These are phyloP conservation scores for Napeogenes sylphis DNA, from an alignment of 2,888 invertebrate genomes.

Conservation along the genomic window DNA sequence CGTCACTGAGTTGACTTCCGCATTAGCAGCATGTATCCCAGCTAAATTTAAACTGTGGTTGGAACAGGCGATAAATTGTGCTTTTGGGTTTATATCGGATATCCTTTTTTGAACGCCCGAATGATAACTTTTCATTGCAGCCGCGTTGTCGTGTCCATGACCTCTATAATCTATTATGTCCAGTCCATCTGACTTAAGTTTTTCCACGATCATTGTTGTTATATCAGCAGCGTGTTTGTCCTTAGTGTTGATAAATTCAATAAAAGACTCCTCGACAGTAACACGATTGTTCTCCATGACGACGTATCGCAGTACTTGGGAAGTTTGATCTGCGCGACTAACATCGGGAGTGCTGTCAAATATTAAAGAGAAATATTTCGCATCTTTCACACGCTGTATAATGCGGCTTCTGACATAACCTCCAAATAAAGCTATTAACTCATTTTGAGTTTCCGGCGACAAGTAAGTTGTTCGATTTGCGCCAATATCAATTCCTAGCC, in stretches of 20 bases:
- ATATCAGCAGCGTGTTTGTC: no score
- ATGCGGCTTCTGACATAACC: constrained; percentile 5
- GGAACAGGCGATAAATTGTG: constrained; percentile 12
- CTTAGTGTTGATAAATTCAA: no score
- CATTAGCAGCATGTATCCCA: constrained; percentile 2
- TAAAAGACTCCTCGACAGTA: constrained; percentile 7
- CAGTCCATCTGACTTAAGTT: no score
- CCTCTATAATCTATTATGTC: no score
- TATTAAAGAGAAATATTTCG: constrained; percentile 5
- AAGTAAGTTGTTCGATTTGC: constrained; percentile 6
- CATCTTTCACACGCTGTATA: constrained; percentile 7
- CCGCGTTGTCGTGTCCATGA: no score
- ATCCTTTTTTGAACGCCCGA: no score
- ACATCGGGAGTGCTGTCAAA: constrained; percentile 8
- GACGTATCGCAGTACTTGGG: constrained; percentile 6
- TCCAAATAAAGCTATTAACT: constrained; percentile 6
- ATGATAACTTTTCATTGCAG: no score
- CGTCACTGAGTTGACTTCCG: constrained; percentile 15
- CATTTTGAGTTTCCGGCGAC: constrained; percentile 9
- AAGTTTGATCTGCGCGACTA: constrained; percentile 6
- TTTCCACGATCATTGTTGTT: no score
- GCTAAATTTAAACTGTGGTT: constrained; percentile 13
- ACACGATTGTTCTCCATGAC: constrained; percentile 4
- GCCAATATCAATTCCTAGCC: neutral
- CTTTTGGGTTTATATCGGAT: no score